These are phyloP conservation scores for Stomorhina lunata DNA, from an alignment of 2,888 invertebrate species.

Conservation along the genomic window DNA sequence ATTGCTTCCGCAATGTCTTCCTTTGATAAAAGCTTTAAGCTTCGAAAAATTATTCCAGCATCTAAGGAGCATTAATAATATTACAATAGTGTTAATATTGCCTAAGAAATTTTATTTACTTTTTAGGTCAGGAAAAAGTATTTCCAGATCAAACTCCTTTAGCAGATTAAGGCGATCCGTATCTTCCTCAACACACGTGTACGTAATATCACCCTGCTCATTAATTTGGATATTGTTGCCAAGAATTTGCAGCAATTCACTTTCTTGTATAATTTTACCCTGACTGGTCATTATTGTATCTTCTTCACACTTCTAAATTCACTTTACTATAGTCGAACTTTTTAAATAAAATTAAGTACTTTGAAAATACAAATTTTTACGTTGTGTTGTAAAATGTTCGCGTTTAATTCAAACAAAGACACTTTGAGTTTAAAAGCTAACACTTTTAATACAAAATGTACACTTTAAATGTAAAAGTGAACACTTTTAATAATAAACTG, in stretches of 20 bases:
- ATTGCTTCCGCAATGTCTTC: constrained; percentile 53
- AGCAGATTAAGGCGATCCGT: constrained; percentile 5
- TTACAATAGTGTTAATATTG: constrained; percentile 40
- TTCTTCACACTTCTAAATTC: constrained; percentile 37
- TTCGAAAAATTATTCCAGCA: constrained; percentile 51
- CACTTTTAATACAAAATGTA: constrained; percentile 33
- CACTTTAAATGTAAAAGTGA: constrained; percentile 32
- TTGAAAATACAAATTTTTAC: constrained; percentile 36
- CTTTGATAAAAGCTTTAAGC: constrained; percentile 51
- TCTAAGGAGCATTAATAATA: constrained; percentile 52
- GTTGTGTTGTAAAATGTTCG: background rate
- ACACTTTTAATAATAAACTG: no score
- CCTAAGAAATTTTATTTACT: constrained; percentile 48
- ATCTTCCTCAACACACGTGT: constrained; percentile 33
- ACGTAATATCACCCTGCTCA: constrained; percentile 37
- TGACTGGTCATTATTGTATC: constrained; percentile 19
- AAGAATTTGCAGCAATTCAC: constrained; percentile 11
- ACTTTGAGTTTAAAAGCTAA: constrained; percentile 39
- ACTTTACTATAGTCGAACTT: constrained; percentile 45
- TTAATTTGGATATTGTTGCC: constrained; percentile 39
- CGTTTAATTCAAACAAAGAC: constrained; percentile 30
- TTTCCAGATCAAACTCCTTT: constrained; percentile 49
- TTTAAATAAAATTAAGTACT: constrained; percentile 38
- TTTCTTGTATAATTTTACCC: no score
- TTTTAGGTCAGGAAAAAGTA: constrained; percentile 52